Evolutionary conservation across 1,140 invertebrate genomes (phyloP).

Genomic region (Ceratina calcarata): DNA sequence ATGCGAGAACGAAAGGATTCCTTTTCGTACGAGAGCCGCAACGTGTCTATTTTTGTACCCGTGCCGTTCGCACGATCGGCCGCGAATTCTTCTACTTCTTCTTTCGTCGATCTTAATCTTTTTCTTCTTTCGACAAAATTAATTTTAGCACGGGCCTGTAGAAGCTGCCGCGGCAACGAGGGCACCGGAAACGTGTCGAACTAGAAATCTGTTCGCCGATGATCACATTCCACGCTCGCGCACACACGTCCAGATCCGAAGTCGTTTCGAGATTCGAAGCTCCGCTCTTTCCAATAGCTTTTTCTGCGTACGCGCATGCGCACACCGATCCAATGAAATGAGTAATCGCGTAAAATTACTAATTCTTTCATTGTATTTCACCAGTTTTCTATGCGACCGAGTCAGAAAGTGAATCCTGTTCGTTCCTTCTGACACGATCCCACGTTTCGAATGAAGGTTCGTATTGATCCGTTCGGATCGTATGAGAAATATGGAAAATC

Average conservation of each 20-base stretch:
- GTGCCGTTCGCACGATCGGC: constrained; percentile 4
- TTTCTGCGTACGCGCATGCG: no score
- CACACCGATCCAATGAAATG: no score
- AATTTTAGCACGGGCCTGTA: constrained; percentile 51
- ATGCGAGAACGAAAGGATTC: neutral
- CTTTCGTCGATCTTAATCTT: constrained; percentile 36
- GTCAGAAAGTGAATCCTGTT: no score
- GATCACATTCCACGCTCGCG: constrained; percentile 20
- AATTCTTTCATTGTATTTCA: no score
- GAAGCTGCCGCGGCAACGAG: constrained; percentile 23
- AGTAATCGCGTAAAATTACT: no score
- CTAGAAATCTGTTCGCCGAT: constrained; percentile 45
- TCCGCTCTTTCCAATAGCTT: no score
- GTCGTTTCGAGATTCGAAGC: no score
- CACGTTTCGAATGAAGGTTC: no score
- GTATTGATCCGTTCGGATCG: no score
- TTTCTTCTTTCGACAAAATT: constrained; percentile 47
- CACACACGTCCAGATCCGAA: neutral
- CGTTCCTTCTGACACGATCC: no score
- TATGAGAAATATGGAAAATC: no score
- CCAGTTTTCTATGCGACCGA: no score
- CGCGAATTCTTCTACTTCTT: constrained; percentile 40
- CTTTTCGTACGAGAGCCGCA: neutral
- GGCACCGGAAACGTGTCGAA: constrained; percentile 37
- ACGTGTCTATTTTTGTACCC: constrained; percentile 18